Conservation (phyloP, 2,113 vertebrate species). For the Prionailurus viverrinus region DNA sequence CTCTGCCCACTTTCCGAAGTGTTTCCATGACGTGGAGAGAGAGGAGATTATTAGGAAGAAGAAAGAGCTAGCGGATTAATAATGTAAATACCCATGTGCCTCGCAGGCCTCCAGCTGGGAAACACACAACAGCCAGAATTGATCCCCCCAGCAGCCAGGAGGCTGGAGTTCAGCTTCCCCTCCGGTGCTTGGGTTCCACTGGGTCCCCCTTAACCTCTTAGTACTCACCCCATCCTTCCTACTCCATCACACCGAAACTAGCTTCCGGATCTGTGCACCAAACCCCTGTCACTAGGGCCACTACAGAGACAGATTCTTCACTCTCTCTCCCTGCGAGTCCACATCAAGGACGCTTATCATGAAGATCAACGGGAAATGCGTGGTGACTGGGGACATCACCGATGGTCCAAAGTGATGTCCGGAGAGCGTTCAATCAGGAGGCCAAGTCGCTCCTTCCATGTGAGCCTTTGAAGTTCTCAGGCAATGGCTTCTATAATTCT, state of each 20-base stretch:
- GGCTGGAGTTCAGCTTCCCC: not conserved
- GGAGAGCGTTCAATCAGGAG: conserved; percentile 56
- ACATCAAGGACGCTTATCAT: not conserved
- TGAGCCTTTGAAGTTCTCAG: conserved; percentile 58
- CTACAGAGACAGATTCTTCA: not conserved
- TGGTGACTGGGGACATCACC: not conserved
- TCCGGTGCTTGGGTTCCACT: not conserved
- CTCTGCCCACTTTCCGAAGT: not conserved
- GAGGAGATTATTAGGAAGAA: conserved; percentile 19
- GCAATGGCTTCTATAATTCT: not conserved
- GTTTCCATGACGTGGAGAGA: not conserved
- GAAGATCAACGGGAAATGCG: not conserved
- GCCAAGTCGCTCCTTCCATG: not conserved
- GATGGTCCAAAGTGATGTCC: not conserved
- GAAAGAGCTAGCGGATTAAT: conserved; percentile 31
- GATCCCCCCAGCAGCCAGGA: not conserved
- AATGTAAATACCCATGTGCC: conserved; percentile 21
- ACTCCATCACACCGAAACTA: not conserved
- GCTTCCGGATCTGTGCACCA: not conserved
- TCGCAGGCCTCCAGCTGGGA: not conserved
- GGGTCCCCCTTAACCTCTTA: not conserved
- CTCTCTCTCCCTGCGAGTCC: not conserved
- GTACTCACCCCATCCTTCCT: not conserved
- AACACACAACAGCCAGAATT: not conserved
- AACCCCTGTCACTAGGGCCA: not conserved